Percentiles rank a stretch among this genome's conserved stretches.
These are phyloP conservation scores for Scomber japonicus DNA, from an alignment of 2,113 vertebrate species.

Conservation along the genomic window DNA sequence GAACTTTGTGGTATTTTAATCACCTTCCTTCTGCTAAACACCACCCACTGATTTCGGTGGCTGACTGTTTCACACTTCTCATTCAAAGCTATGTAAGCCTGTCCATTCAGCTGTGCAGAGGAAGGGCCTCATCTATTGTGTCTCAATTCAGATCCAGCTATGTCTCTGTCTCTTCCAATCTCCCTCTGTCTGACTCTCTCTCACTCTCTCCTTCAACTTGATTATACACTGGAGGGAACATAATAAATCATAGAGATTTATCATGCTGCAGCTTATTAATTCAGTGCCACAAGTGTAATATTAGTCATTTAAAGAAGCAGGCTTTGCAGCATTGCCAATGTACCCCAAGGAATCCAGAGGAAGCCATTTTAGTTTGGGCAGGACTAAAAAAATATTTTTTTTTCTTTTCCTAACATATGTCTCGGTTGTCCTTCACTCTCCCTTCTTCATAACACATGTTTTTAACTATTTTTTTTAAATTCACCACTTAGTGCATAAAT, in stretches of 20 bases:
- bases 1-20: constrained; percentile 66
- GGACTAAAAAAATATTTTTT: constrained; percentile 27
- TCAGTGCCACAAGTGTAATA: constrained; percentile 77
- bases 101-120: constrained; percentile 60
- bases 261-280: constrained; percentile 83
- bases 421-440: constrained; percentile 1
- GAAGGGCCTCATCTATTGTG: constrained; percentile 41
- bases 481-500: too few species aligned
- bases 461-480: neutral
- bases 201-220: constrained; percentile 64
- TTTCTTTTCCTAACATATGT: constrained; percentile 11
- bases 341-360: constrained; percentile 44
- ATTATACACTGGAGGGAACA: constrained; percentile 80
- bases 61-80: constrained; percentile 63
- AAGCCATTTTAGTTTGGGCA: constrained; percentile 44
- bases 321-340: constrained; percentile 27
- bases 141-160: constrained; percentile 50
- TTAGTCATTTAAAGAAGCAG: constrained; percentile 78
- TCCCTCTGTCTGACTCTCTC: constrained; percentile 45
- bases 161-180: constrained; percentile 49
- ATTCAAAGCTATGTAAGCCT: constrained; percentile 45
- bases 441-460: neutral
- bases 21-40: constrained; percentile 53
- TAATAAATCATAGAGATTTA: constrained; percentile 84
- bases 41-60: constrained; percentile 53